phyloP scores from a whole-genome alignment of 2,113 vertebrate genomes.

The Laticauda colubrina region DNA sequence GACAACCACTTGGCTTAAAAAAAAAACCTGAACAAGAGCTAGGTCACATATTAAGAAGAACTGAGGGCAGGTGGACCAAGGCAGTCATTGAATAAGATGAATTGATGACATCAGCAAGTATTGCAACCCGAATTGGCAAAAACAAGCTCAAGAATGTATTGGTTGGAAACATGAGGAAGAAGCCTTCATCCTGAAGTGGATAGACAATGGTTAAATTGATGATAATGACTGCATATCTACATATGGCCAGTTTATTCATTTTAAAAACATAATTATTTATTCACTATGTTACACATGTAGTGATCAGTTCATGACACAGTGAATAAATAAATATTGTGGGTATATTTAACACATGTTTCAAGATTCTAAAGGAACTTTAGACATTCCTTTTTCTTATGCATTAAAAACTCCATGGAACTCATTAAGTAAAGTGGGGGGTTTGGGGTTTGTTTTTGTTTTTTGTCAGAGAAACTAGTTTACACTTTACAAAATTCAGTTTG shows the following conservation, averaged over 20 bases:
- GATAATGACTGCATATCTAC: background rate
- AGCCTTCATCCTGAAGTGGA: background rate
- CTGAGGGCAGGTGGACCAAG: background rate
- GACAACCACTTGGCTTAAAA: too few relatives aligned
- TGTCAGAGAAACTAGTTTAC: background rate
- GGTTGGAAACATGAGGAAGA: background rate
- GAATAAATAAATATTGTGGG: background rate
- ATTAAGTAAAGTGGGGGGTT: background rate
- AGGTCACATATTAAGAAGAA: background rate
- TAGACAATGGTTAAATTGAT: background rate
- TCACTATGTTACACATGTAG: background rate
- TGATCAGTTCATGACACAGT: background rate
- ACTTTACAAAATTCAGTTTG: slow-evolving; percentile 10
- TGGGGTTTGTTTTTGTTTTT: background rate
- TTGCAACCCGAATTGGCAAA: background rate
- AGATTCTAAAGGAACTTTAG: background rate
- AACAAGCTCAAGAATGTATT: background rate
- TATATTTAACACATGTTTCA: background rate
- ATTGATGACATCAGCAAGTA: background rate
- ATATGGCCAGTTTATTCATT: background rate
- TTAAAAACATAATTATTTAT: background rate
- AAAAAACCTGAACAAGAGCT: too few relatives aligned
- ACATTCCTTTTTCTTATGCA: background rate
- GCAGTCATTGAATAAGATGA: background rate
- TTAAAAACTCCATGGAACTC: background rate